Percentiles rank a stretch among this genome's conserved stretches.
Conservation (phyloP, 2,888 invertebrate species). For the Xanthorhoe spadicearia region DNA sequence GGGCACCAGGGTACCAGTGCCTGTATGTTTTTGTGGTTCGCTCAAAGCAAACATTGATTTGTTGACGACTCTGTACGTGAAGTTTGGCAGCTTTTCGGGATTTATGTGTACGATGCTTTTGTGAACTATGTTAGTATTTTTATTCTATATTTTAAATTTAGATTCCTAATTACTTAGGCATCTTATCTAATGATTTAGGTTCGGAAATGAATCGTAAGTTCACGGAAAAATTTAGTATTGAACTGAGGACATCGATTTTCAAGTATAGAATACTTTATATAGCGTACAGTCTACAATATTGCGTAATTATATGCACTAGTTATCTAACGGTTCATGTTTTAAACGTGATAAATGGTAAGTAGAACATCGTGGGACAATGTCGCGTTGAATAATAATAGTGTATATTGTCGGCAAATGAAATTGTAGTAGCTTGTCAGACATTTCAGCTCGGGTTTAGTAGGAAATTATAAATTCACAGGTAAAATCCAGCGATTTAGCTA, state of each 20-base stretch:
- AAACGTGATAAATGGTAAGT: slow-evolving; percentile 1
- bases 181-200: no score
- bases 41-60: slow-evolving; percentile 37
- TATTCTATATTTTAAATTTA: background rate
- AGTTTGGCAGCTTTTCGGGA: slow-evolving; percentile 26
- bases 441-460: slow-evolving; percentile 19
- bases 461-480: slow-evolving; percentile 10
- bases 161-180: background rate
- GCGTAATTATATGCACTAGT: background rate
- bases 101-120: slow-evolving; percentile 12
- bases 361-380: slow-evolving; percentile 40
- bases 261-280: background rate
- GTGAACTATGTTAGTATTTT: background rate
- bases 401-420: slow-evolving; percentile 55
- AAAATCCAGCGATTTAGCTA: slow-evolving; percentile 1
- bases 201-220: no score
- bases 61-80: slow-evolving; percentile 36
- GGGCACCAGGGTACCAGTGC: slow-evolving; percentile 47
- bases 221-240: no score
- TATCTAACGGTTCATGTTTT: background rate
- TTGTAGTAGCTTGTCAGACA: slow-evolving; percentile 38
- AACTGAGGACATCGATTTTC: background rate
- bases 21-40: slow-evolving; percentile 31
- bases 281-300: no score
- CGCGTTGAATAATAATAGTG: slow-evolving; percentile 59